Evolutionary conservation across 2,797 vertebrate genomes (phyloP).

Genomic region (Notolabrus celidotus): DNA sequence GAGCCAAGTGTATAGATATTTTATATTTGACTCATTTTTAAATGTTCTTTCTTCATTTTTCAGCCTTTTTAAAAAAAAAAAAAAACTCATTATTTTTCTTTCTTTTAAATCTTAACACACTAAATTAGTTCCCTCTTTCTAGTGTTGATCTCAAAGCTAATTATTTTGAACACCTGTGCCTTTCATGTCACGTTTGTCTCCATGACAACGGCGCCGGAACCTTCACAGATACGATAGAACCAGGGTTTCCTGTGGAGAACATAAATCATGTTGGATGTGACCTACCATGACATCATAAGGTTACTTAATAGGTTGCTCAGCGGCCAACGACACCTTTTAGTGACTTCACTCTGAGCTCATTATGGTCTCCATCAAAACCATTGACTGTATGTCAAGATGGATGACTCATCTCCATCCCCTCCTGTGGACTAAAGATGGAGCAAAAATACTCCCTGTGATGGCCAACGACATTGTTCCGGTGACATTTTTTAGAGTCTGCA

Average conservation of each 20-base stretch:
- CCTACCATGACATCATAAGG: constrained; percentile 50
- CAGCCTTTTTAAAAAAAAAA: constrained; percentile 30
- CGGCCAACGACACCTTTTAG: constrained; percentile 1
- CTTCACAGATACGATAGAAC: constrained; percentile 26
- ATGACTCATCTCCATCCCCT: too few relatives aligned
- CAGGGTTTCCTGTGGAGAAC: constrained; percentile 38
- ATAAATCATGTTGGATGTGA: constrained; percentile 47
- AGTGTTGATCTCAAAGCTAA: constrained; percentile 30
- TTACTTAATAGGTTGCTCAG: constrained; percentile 43
- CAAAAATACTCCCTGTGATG: too few relatives aligned
- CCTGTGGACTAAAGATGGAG: too few relatives aligned
- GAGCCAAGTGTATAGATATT: constrained; percentile 39
- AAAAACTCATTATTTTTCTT: not conserved
- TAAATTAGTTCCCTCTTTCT: constrained; percentile 6
- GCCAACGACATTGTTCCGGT: too few relatives aligned
- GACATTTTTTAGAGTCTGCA: too few relatives aligned
- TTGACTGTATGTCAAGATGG: too few relatives aligned
- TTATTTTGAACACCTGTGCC: constrained; percentile 36
- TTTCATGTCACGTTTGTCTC: constrained; percentile 43
- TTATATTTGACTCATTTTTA: constrained; percentile 35
- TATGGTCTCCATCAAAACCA: constrained; percentile 32
- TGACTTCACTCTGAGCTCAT: constrained; percentile 51
- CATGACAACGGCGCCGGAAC: constrained; percentile 47
- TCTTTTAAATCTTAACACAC: not conserved
- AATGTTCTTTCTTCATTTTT: constrained; percentile 25